Evolutionary conservation across 2,797 vertebrate species (phyloP).

Genomic region (Brachymystax lenok): DNA sequence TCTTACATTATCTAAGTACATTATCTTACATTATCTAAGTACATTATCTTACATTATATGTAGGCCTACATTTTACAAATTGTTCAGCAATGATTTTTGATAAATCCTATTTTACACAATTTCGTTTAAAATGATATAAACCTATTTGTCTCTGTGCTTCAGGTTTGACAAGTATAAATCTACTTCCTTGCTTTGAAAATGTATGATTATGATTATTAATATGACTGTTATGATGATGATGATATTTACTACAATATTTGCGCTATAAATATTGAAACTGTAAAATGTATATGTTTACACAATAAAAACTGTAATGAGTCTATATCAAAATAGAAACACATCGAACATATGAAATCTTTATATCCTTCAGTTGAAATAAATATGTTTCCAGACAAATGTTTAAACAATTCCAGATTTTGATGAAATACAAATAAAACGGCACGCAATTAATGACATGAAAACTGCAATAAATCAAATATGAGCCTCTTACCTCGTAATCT

Average conservation of each 20-base stretch:
- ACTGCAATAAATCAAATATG: conserved; percentile 40
- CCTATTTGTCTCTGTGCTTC: not conserved
- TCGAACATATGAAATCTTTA: conserved; percentile 1
- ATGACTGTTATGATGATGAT: not conserved
- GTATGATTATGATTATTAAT: no score
- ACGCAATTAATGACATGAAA: conserved; percentile 9
- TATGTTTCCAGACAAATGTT: conserved; percentile 41
- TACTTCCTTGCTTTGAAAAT: not conserved
- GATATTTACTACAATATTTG: not conserved
- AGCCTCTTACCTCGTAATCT: conserved; percentile 96
- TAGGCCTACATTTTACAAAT: not conserved
- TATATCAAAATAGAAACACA: not conserved
- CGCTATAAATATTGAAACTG: not conserved
- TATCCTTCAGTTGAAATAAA: conserved; percentile 21
- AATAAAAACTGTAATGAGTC: not conserved
- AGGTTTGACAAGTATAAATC: not conserved
- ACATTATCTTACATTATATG: not conserved
- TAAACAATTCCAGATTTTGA: conserved; percentile 35
- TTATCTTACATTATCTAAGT: not conserved
- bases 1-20: not conserved
- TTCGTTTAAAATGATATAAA: not conserved
- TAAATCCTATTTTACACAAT: not conserved
- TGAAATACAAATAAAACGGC: conserved; percentile 44
- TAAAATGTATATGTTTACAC: conserved; percentile 8
- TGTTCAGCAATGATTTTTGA: not conserved